Evolutionary conservation across 2,113 vertebrate species (phyloP).

Genomic region (Chloropsis hardwickii): DNA sequence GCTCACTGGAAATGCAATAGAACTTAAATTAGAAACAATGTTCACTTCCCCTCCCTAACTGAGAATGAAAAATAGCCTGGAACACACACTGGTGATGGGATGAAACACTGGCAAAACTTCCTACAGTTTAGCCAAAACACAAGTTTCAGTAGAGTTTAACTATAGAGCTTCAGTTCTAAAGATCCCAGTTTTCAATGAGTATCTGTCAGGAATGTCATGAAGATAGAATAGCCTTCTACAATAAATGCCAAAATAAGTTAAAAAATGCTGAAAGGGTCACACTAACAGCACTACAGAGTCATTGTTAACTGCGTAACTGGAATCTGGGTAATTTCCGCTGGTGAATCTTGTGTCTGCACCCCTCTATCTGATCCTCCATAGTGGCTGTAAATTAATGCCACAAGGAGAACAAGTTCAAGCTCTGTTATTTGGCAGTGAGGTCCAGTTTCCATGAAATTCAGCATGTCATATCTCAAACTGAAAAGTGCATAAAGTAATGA

Average conservation of each 20-base stretch:
- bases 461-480: slow-evolving; percentile 20
- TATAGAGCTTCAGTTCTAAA: background rate
- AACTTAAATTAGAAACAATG: background rate
- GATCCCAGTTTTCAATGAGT: background rate
- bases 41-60: background rate
- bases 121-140: background rate
- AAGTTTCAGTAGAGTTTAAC: background rate
- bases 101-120: background rate
- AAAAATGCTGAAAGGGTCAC: slow-evolving; percentile 30
- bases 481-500: slow-evolving; percentile 40
- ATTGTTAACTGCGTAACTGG: background rate
- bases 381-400: slow-evolving; percentile 38
- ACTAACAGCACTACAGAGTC: background rate
- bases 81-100: background rate
- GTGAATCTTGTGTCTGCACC: background rate
- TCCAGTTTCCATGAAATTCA: slow-evolving; percentile 11
- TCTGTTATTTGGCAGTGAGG: slow-evolving; percentile 19
- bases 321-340: background rate
- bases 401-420: slow-evolving; percentile 26
- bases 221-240: background rate
- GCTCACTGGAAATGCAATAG: background rate
- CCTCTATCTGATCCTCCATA: background rate
- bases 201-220: background rate
- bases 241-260: slow-evolving; percentile 19
- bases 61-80: background rate